A percentile compares a stretch with the other conserved stretches of the same genome.
Evolutionary conservation across 2,797 vertebrate species (phyloP).

Genomic region (Cirrhinus molitorella): DNA sequence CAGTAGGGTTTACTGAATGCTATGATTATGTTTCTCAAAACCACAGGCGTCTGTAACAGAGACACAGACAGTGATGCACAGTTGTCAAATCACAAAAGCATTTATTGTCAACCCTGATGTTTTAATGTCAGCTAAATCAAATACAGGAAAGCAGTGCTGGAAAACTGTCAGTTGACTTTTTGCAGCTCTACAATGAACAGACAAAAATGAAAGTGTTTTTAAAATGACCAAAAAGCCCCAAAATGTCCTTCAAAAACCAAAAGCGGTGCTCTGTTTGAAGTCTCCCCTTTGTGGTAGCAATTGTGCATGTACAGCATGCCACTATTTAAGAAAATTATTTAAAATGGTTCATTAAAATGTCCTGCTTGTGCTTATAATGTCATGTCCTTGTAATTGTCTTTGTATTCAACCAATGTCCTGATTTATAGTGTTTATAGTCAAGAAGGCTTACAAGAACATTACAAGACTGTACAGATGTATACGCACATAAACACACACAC

Average conservation of each 20-base stretch:
- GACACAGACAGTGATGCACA: background rate
- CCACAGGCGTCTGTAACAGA: background rate
- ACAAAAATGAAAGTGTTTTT: background rate
- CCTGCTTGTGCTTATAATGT: background rate
- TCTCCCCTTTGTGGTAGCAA: background rate
- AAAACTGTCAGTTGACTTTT: background rate
- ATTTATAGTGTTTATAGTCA: background rate
- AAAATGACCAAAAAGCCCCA: background rate
- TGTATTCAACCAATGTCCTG: background rate
- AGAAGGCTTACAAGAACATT: background rate
- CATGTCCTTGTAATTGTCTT: background rate
- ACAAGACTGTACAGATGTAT: background rate
- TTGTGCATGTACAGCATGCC: background rate
- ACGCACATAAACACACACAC: background rate
- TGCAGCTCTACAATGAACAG: background rate
- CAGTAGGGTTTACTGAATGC: background rate
- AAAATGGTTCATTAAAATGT: background rate
- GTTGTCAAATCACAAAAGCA: background rate
- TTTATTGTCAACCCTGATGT: background rate
- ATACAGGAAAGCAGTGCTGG: background rate
- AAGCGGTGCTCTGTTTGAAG: background rate
- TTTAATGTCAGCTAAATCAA: background rate
- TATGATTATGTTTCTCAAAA: background rate
- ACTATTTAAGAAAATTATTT: background rate
- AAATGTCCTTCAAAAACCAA: background rate